Conservation (phyloP, 2,113 vertebrate genomes). For the Psophia crepitans region DNA sequence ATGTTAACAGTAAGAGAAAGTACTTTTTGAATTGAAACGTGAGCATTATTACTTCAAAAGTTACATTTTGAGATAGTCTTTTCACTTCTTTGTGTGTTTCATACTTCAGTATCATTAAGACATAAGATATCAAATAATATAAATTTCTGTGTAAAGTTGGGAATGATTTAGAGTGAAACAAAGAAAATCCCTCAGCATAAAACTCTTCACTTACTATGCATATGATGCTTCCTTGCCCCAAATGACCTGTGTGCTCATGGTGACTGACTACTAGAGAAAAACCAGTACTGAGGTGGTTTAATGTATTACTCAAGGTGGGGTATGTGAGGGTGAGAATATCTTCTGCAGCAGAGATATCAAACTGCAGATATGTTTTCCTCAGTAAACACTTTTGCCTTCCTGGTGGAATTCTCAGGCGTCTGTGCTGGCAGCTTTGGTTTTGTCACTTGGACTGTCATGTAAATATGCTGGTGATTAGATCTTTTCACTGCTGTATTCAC, state of each 20-base stretch:
- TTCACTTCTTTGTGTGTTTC: background rate
- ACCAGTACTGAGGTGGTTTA: background rate
- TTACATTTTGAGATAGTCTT: background rate
- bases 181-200: background rate
- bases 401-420: conserved; percentile 9
- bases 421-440: conserved; percentile 22
- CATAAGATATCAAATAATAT: background rate
- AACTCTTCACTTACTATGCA: background rate
- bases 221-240: background rate
- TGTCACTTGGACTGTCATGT: conserved; percentile 20
- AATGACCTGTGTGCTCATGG: background rate
- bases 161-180: background rate
- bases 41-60: background rate
- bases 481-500: background rate
- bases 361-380: conserved; percentile 41
- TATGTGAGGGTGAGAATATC: background rate
- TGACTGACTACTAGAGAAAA: background rate
- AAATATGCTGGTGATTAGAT: conserved; percentile 27
- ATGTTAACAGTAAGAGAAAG: background rate
- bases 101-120: background rate
- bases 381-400: background rate
- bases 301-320: background rate
- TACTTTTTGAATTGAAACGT: background rate
- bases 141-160: background rate
- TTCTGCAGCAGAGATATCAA: conserved; percentile 49